phyloP scores from a whole-genome alignment of 2,797 vertebrate species.

The Carapus acus region DNA sequence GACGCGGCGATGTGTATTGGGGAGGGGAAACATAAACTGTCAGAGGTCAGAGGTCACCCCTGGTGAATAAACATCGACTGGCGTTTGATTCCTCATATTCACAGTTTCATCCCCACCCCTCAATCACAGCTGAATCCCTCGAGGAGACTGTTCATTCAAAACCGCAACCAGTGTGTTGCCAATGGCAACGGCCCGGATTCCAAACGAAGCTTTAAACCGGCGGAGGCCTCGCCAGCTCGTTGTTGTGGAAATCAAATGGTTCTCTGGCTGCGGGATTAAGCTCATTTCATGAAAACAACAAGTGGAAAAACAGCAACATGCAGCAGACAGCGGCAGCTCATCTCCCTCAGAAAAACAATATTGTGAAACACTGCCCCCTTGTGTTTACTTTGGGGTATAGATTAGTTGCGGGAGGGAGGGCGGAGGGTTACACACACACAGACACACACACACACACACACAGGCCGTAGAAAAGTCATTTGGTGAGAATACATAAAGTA shows the following conservation, averaged over 20 bases:
- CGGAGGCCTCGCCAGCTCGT: slow-evolving; percentile 34
- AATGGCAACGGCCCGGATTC: slow-evolving; percentile 36
- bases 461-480: no score
- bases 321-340: slow-evolving; percentile 18
- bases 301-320: slow-evolving; percentile 17
- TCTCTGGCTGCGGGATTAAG: slow-evolving; percentile 45
- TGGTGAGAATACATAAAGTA: no score
- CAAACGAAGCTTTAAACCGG: slow-evolving; percentile 34
- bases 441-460: no score
- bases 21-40: slow-evolving; percentile 16
- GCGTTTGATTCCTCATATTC: slow-evolving; percentile 53
- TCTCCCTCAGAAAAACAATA: slow-evolving; percentile 25
- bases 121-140: slow-evolving; percentile 46
- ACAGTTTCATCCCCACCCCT: slow-evolving; percentile 42
- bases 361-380: slow-evolving; percentile 66
- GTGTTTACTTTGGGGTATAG: slow-evolving; percentile 45
- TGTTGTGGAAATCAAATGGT: slow-evolving; percentile 33
- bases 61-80: slow-evolving; percentile 38
- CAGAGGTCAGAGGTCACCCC: slow-evolving; percentile 15
- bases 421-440: slow-evolving; percentile 4
- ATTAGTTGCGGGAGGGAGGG: not conserved
- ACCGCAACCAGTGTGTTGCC: slow-evolving; percentile 22
- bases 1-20: slow-evolving; percentile 1
- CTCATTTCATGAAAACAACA: slow-evolving; percentile 35
- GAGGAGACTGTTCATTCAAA: slow-evolving; percentile 35